A percentile compares a stretch with the other conserved stretches of the same genome.
Conservation (phyloP, 2,797 vertebrate genomes). For the Neopelma chrysocephalum region DNA sequence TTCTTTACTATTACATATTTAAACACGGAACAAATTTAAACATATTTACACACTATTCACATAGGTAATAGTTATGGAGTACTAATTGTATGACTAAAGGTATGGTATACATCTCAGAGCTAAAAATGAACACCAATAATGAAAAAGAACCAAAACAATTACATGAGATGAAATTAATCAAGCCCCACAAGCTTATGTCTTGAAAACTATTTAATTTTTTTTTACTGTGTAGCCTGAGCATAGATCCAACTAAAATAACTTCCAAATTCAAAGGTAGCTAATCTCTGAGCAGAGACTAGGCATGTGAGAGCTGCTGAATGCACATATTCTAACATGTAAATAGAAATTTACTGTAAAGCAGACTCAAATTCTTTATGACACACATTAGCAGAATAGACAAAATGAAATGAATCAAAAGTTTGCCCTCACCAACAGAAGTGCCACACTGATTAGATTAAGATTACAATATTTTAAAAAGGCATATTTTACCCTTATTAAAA, state of each 20-base stretch:
- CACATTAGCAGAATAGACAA: background rate
- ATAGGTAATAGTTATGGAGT: background rate
- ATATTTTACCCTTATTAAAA: background rate
- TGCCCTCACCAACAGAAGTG: background rate
- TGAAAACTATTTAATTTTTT: background rate
- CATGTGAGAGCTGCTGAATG: background rate
- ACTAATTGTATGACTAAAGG: background rate
- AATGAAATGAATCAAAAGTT: background rate
- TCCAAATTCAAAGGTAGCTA: background rate
- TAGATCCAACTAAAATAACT: background rate
- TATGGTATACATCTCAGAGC: background rate
- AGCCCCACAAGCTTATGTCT: background rate
- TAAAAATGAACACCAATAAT: background rate
- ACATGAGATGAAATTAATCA: background rate
- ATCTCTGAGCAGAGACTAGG: background rate
- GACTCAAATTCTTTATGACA: background rate
- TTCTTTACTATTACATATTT: background rate
- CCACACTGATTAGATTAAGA: background rate
- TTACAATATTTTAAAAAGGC: background rate
- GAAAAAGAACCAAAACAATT: background rate
- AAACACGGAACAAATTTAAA: background rate
- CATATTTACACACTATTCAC: too few relatives aligned
- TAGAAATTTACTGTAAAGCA: background rate
- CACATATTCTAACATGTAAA: background rate
- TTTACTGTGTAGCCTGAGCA: background rate